Evolutionary conservation across 2,888 invertebrate species (phyloP).

Genomic region (Toxonevra muliebris): DNA sequence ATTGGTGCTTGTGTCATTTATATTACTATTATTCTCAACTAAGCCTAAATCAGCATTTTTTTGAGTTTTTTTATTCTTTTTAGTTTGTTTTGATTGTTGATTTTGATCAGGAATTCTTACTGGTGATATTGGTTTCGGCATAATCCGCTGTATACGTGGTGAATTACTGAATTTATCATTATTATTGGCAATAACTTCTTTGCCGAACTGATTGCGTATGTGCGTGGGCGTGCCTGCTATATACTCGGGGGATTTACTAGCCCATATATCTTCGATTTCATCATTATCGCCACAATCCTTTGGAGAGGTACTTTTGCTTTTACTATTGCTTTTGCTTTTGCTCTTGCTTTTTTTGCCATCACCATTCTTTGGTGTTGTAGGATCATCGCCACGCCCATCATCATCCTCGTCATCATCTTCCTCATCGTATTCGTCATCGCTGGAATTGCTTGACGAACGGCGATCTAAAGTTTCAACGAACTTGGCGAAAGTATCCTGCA

Average conservation of each 20-base stretch:
- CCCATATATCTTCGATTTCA: constrained; percentile 55
- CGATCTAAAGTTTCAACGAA: constrained; percentile 50
- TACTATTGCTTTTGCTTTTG: not conserved
- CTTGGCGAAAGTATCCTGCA: constrained; percentile 51
- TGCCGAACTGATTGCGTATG: constrained; percentile 49
- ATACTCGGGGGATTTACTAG: constrained; percentile 51
- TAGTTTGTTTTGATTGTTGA: not conserved
- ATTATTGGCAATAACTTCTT: constrained; percentile 35
- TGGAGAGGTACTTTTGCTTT: constrained; percentile 7
- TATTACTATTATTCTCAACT: not conserved
- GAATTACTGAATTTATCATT: not conserved
- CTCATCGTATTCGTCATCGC: constrained; percentile 56
- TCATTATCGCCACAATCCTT: constrained; percentile 38
- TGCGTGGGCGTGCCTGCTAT: constrained; percentile 51
- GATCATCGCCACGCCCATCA: constrained; percentile 44
- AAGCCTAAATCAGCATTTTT: constrained; percentile 42
- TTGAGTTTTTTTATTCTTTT: constrained; percentile 40
- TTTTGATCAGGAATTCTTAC: constrained; percentile 37
- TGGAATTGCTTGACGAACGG: constrained; percentile 57
- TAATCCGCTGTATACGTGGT: constrained; percentile 18
- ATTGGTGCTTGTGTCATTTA: constrained; percentile 20
- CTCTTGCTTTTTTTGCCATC: constrained; percentile 34
- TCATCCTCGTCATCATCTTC: constrained; percentile 50
- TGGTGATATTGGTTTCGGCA: constrained; percentile 44
- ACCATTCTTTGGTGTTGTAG: constrained; percentile 4